Conservation (phyloP, 2,113 vertebrate species). For the Eulemur rufifrons region DNA sequence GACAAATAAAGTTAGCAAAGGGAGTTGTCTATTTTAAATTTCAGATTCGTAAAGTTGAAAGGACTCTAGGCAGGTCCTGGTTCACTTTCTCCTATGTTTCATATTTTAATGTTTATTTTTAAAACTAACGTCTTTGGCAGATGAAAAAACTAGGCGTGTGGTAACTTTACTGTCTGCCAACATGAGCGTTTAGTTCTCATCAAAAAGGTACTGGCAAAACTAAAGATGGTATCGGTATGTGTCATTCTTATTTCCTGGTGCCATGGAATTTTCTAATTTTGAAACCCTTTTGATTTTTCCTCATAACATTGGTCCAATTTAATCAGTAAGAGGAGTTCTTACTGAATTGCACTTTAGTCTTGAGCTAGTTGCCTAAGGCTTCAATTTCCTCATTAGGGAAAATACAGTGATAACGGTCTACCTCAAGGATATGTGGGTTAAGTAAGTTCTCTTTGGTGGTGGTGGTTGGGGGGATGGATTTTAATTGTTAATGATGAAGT, state of each 20-base stretch:
- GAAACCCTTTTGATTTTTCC: background rate
- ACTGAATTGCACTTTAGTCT: background rate
- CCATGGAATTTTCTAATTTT: slow-evolving; percentile 34
- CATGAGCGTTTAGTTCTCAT: background rate
- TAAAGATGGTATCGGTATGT: background rate
- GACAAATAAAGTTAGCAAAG: background rate
- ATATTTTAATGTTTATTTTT: background rate
- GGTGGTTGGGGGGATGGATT: slow-evolving; percentile 21
- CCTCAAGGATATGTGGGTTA: slow-evolving; percentile 28
- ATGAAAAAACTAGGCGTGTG: background rate
- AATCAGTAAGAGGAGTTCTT: slow-evolving; percentile 24
- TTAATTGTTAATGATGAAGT: slow-evolving; percentile 64
- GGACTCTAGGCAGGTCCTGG: background rate
- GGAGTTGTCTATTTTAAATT: background rate
- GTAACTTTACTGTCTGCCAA: background rate
- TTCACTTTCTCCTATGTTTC: background rate
- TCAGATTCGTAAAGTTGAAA: background rate
- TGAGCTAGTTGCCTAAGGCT: slow-evolving; percentile 42
- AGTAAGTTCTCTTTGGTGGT: slow-evolving; percentile 27
- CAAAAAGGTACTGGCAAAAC: background rate
- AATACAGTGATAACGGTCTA: slow-evolving; percentile 24
- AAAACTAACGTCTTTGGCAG: background rate
- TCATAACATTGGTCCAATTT: background rate
- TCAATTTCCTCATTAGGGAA: slow-evolving; percentile 49
- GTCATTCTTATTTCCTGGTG: slow-evolving; percentile 44